These are phyloP conservation scores for Conops quadrifasciatus DNA, from an alignment of 2,888 invertebrate genomes.

Conservation along the genomic window DNA sequence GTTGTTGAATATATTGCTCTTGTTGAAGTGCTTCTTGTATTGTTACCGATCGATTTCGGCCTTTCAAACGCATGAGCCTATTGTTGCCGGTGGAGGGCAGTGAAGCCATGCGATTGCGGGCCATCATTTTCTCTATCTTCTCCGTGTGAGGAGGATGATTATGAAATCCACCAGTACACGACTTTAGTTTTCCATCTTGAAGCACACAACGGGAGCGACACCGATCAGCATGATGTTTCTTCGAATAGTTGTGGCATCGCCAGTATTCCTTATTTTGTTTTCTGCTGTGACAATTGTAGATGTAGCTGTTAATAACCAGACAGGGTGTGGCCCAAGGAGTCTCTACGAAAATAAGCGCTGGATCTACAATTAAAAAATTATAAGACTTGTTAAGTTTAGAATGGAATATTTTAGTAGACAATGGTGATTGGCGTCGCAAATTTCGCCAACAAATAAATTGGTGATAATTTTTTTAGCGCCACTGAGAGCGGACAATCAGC, in stretches of 20 bases:
- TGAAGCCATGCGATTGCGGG: slow-evolving; percentile 56
- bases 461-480: too few species aligned
- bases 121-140: slow-evolving; percentile 63
- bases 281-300: slow-evolving; percentile 65
- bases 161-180: slow-evolving; percentile 62
- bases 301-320: slow-evolving; percentile 60
- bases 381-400: background rate
- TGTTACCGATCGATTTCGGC: slow-evolving; percentile 26
- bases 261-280: slow-evolving; percentile 65
- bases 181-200: slow-evolving; percentile 60
- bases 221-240: slow-evolving; percentile 59
- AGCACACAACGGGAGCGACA: slow-evolving; percentile 65
- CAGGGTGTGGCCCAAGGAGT: slow-evolving; percentile 66
- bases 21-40: slow-evolving; percentile 10
- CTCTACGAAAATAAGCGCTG: slow-evolving; percentile 60
- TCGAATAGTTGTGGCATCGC: slow-evolving; percentile 66
- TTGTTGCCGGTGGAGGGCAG: slow-evolving; percentile 35
- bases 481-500: background rate
- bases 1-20: slow-evolving; percentile 36
- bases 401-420: background rate
- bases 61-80: slow-evolving; percentile 16
- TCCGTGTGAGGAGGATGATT: slow-evolving; percentile 64
- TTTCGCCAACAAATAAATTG: background rate
- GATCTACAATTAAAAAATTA: slow-evolving; percentile 42
- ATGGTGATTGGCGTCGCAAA: background rate